phyloP scores from a whole-genome alignment of 2,888 invertebrate species.

The Schrankia costaestrigalis region DNA sequence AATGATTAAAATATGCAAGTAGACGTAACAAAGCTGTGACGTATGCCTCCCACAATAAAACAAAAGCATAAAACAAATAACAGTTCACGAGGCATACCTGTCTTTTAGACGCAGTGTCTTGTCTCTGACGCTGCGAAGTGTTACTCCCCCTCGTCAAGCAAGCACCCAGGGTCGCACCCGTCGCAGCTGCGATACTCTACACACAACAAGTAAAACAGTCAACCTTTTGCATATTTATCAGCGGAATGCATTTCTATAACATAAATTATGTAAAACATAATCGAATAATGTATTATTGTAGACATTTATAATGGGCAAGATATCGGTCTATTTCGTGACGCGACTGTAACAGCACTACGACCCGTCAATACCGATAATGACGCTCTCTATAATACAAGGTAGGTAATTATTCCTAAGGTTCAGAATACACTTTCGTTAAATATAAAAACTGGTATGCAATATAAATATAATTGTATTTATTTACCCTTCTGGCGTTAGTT shows the following conservation, averaged over 20 bases:
- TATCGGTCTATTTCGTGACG: conserved; percentile 35
- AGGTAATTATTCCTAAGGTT: conserved; percentile 21
- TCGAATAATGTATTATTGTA: conserved; percentile 22
- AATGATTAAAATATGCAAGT: no score
- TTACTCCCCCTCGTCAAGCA: conserved; percentile 79
- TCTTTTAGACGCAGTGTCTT: conserved; percentile 72
- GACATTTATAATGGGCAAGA: conserved; percentile 24
- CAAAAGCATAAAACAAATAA: no score
- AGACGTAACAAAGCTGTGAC: no score
- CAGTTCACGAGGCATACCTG: conserved; percentile 49
- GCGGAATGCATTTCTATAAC: conserved; percentile 17
- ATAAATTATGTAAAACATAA: conserved; percentile 32
- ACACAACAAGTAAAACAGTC: conserved; percentile 16
- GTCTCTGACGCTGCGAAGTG: conserved; percentile 80
- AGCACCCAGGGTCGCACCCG: conserved; percentile 80
- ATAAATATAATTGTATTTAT: no score
- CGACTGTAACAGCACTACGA: conserved; percentile 34
- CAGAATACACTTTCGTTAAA: no score
- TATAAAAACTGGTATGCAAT: no score
- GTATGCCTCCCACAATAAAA: no score
- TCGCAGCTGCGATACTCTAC: conserved; percentile 77
- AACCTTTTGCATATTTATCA: conserved; percentile 25
- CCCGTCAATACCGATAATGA: conserved; percentile 29
- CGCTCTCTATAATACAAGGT: conserved; percentile 15
- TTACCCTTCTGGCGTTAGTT: conserved; percentile 77